Base-by-base conservation (phyloP, 2,888 invertebrate genomes). In the Aphodius sticticus region DNA sequence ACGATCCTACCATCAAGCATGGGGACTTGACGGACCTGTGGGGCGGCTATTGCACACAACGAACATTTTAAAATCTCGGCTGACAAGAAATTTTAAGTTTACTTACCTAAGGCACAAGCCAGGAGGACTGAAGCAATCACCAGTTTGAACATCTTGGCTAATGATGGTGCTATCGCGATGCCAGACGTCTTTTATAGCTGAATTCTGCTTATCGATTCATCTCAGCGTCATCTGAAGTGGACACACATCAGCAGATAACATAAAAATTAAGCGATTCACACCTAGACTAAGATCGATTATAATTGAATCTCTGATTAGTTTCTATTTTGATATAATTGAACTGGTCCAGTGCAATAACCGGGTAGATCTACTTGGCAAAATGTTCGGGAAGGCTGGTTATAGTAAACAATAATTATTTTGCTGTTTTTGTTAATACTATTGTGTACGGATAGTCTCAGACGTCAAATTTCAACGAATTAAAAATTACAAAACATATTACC, bases 1-100 rank as follows among this genome's bases (percentile, higher is more conserved):
- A 79, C 76, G 12, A 82, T 82, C 69, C 77, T 79, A 6, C 81
- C 81, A 69, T 79, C 71, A 71, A 6, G 76, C 12, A 35, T 76
- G 71, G 36, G 69, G 37, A 74, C 71, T 38, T 74, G 36, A 69
- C 12, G 14, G 77, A 12, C 14, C 26, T 4, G 26, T 74, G 76
- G 37, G 16, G 36, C 6, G 69, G 69, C 75, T 36, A 69, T 7
- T 69, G 69, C 69, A 16, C 6, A 9, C 7, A 15, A n/a, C 6
- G 4, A 26, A 15, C 12, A 37, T 69, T 0, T 37, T 35, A n/a
- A 72, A 14, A 38, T 16, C 71, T 12, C 6, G 16, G 36, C 15
- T 16, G 6, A 14, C 53, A 9, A 36, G 6, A 15, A 6, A 69
- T 69, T 35, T 53, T 75, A 26, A 69, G 15, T 9, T n/a, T 69